Conservation (phyloP, 2,797 vertebrate species). For the Artibeus jamaicensis region DNA sequence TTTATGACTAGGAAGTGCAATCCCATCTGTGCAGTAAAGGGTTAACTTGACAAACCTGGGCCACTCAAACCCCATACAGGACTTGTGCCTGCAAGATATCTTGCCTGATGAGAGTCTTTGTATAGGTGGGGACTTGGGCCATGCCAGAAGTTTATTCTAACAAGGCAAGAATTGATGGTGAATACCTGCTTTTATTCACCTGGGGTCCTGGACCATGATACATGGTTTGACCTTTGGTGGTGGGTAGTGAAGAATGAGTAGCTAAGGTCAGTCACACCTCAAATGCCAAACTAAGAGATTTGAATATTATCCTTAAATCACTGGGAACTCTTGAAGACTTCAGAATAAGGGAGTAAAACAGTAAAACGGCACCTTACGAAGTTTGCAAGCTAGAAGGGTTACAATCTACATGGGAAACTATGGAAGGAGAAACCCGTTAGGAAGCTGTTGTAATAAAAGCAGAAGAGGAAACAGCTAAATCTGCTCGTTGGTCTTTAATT, state of each 20-base stretch:
- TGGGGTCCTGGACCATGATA: background rate
- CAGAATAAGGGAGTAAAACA: background rate
- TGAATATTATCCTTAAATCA: background rate
- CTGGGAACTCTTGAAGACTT: background rate
- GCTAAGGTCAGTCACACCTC: background rate
- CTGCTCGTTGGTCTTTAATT: slow-evolving; percentile 27
- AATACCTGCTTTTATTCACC: background rate
- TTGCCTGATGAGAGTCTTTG: background rate
- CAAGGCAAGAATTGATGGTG: background rate
- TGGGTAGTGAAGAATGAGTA: background rate
- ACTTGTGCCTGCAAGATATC: background rate
- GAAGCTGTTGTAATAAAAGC: background rate
- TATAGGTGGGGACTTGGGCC: background rate
- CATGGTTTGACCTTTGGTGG: background rate
- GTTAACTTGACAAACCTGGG: background rate
- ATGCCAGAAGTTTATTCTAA: background rate
- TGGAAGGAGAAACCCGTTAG: slow-evolving; percentile 16
- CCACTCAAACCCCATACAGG: background rate
- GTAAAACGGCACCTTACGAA: background rate
- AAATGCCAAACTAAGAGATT: background rate
- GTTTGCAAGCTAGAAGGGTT: background rate
- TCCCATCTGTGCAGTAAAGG: background rate
- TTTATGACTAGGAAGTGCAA: background rate
- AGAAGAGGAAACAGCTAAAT: background rate
- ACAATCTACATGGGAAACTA: background rate